Percentiles rank a stretch among this genome's conserved stretches.
phyloP scores from a whole-genome alignment of 2,797 vertebrate species.

The Takifugu rubripes region DNA sequence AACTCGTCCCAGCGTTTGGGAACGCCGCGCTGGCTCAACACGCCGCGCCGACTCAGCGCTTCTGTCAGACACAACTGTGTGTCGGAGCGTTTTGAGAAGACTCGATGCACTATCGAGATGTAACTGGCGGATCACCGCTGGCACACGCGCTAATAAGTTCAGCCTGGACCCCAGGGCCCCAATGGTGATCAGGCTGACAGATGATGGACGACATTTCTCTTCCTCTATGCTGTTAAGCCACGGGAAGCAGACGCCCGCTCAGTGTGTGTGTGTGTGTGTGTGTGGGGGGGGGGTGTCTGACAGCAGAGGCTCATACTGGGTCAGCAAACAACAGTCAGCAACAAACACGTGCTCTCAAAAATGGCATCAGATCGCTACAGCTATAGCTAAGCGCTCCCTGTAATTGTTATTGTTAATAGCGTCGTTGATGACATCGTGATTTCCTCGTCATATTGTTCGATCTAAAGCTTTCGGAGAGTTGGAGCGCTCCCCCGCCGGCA shows the following conservation, averaged over 20 bases:
- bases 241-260: constrained; percentile 30
- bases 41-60: no score
- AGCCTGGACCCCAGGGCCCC: constrained; percentile 6
- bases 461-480: no score
- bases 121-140: neutral
- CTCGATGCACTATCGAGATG: no score
- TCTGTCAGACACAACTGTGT: neutral
- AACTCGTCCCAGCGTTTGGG: neutral
- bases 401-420: no score
- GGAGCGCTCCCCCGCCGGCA: no score
- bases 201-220: constrained; percentile 21
- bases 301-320: constrained; percentile 6
- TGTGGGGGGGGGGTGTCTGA: neutral
- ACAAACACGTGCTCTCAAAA: constrained; percentile 2
- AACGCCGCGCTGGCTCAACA: neutral
- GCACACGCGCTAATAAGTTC: constrained; percentile 2
- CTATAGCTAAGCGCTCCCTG: no score
- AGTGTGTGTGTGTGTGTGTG: constrained; percentile 10
- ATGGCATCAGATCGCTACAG: neutral
- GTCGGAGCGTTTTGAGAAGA: no score
- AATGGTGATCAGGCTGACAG: constrained; percentile 23
- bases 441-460: no score
- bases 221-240: constrained; percentile 18
- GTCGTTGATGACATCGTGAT: no score
- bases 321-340: constrained; percentile 14